These are phyloP conservation scores for Bombylius major DNA, from an alignment of 2,888 invertebrate species.

Conservation along the genomic window DNA sequence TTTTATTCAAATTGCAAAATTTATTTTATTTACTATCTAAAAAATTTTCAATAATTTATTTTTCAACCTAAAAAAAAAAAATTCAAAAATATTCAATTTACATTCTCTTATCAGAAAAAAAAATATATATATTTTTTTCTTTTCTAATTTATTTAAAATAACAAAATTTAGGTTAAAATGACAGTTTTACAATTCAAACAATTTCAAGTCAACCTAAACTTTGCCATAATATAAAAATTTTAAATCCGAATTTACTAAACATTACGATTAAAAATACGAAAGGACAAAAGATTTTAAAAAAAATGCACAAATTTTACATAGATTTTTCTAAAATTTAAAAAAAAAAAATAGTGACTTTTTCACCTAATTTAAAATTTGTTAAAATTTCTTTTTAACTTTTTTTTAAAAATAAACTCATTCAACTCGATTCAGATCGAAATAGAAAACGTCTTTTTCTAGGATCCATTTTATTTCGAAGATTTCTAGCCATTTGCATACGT, in stretches of 20 bases:
- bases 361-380: background rate
- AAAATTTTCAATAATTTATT: background rate
- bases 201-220: slow-evolving; percentile 5
- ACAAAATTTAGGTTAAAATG: slow-evolving; percentile 8
- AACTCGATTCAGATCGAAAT: slow-evolving; percentile 32
- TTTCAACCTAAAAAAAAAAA: background rate
- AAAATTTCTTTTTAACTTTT: too few species aligned
- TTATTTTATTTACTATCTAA: background rate
- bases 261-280: background rate
- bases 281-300: background rate
- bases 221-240: background rate
- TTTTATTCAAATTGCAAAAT: too few species aligned
- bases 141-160: background rate
- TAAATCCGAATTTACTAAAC: background rate
- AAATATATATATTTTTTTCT: too few species aligned
- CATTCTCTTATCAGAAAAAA: too few species aligned
- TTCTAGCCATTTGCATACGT: slow-evolving; percentile 19
- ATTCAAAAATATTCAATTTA: background rate
- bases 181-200: background rate
- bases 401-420: background rate
- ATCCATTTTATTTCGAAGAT: slow-evolving; percentile 34
- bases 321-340: background rate
- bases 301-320: background rate
- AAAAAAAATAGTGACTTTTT: background rate
- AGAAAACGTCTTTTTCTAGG: slow-evolving; percentile 38